Conservation (phyloP, 2,888 invertebrate genomes). For the Eupeodes latifasciatus region DNA sequence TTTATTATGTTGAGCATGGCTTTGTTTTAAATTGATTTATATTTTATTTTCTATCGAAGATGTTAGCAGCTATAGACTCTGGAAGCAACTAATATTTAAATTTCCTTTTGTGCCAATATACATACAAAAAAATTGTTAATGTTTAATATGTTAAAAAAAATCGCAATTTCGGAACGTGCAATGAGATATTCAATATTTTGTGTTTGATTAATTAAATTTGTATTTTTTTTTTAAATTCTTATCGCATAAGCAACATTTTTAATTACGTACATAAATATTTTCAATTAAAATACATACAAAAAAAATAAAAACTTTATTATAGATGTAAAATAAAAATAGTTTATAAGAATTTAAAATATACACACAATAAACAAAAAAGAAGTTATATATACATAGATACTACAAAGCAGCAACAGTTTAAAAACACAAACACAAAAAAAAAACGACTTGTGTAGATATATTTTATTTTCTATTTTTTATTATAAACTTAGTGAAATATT, state of each 20-base stretch:
- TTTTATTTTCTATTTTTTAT: constrained; percentile 67
- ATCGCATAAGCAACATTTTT: constrained; percentile 23
- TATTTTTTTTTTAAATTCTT: not conserved
- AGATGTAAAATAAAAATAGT: constrained; percentile 60
- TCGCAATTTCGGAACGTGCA: constrained; percentile 64
- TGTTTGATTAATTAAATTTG: not conserved
- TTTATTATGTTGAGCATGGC: too few species aligned
- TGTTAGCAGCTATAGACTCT: constrained; percentile 30
- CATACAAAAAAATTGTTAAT: constrained; percentile 40
- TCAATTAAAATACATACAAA: constrained; percentile 4
- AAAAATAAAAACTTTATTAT: constrained; percentile 40
- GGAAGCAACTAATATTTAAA: constrained; percentile 43
- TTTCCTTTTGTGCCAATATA: constrained; percentile 73
- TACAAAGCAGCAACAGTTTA: constrained; percentile 43
- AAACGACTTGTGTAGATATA: constrained; percentile 35
- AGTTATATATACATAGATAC: not conserved
- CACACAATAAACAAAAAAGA: constrained; percentile 32
- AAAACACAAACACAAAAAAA: constrained; percentile 22
- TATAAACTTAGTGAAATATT: constrained; percentile 66
- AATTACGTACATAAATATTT: constrained; percentile 17
- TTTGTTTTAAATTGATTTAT: not conserved
- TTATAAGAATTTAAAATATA: constrained; percentile 55
- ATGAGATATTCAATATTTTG: constrained; percentile 69
- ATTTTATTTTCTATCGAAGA: not conserved
- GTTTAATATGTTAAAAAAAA: constrained; percentile 37